Percentiles rank a stretch among this genome's conserved stretches.
These are phyloP conservation scores for Caenorhabditis sp. DNA, from an alignment of 2,888 invertebrate species.

Conservation along the genomic window DNA sequence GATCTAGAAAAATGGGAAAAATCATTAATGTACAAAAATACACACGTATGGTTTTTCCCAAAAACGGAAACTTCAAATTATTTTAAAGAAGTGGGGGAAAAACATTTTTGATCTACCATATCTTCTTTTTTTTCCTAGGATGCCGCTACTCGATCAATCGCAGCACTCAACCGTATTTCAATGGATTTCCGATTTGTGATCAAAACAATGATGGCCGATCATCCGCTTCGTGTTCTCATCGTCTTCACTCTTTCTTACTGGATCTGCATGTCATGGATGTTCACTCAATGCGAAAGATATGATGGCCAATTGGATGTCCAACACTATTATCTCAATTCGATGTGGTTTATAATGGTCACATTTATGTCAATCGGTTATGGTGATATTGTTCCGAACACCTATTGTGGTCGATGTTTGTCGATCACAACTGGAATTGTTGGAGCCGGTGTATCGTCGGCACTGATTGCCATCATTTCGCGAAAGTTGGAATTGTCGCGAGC, in stretches of 20 bases:
- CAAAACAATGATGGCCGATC: conserved; percentile 99
- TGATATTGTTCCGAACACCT: conserved; percentile 89
- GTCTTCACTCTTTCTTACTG: conserved; percentile 99
- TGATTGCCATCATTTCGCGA: conserved; percentile 98
- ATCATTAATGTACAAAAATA: no score
- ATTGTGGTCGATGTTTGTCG: conserved; percentile 98
- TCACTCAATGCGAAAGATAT: conserved; percentile 95
- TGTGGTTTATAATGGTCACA: conserved; percentile 78
- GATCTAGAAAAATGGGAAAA: no score
- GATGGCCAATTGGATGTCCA: conserved; percentile 58
- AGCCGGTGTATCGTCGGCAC: conserved; percentile 96
- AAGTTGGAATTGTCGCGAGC: conserved; percentile 94
- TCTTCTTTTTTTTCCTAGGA: no score
- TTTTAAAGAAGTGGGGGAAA: no score
- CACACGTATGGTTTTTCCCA: no score
- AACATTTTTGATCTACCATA: no score
- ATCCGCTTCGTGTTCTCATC: conserved; percentile 88
- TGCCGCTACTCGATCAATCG: conserved; percentile 85
- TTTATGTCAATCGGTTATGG: conserved; percentile 91
- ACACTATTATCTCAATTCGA: conserved; percentile 70
- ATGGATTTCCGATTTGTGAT: conserved; percentile 92
- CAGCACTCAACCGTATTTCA: conserved; percentile 79
- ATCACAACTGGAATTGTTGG: conserved; percentile 99
- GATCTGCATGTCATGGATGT: conserved; percentile 99
- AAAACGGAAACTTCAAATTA: no score